Percentiles rank a stretch among this genome's conserved stretches.
phyloP scores from a whole-genome alignment of 2,888 invertebrate species.

The Labia minor region DNA sequence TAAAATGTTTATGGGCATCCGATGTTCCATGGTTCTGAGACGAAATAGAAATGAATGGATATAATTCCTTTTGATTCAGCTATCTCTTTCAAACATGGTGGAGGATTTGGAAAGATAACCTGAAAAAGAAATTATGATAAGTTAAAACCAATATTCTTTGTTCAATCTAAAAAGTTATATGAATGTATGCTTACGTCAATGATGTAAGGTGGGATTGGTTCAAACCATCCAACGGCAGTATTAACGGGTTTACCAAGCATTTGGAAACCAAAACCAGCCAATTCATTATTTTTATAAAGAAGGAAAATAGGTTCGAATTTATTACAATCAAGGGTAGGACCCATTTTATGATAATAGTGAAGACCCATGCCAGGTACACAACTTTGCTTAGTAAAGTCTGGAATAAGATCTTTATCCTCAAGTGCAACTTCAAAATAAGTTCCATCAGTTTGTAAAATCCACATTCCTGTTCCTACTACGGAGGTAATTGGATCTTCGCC shows the following conservation, averaged over 20 bases:
- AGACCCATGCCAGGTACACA: constrained; percentile 22
- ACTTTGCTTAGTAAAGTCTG: constrained; percentile 15
- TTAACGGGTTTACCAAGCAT: constrained; percentile 24
- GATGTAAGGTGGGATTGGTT: constrained; percentile 21
- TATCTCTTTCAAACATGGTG: constrained; percentile 25
- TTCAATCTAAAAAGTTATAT: not conserved
- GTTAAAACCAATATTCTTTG: too few relatives aligned
- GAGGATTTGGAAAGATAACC: constrained; percentile 25
- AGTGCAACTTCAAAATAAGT: not conserved
- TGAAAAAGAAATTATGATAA: constrained; percentile 14
- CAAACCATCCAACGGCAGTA: constrained; percentile 25
- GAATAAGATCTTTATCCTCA: not conserved
- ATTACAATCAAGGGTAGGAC: constrained; percentile 21
- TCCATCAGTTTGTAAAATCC: not conserved
- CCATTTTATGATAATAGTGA: constrained; percentile 29
- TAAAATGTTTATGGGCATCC: constrained; percentile 16
- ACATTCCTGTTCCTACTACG: not conserved
- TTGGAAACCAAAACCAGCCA: constrained; percentile 27
- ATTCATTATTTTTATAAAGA: constrained; percentile 23
- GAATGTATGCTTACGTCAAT: not conserved
- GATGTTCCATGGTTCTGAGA: constrained; percentile 26
- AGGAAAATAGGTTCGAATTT: constrained; percentile 26
- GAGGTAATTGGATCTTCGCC: not conserved
- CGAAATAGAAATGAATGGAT: constrained; percentile 28
- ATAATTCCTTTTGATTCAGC: constrained; percentile 26